Evolutionary conservation across 2,888 invertebrate species (phyloP).

Genomic region (Baccha elongata): DNA sequence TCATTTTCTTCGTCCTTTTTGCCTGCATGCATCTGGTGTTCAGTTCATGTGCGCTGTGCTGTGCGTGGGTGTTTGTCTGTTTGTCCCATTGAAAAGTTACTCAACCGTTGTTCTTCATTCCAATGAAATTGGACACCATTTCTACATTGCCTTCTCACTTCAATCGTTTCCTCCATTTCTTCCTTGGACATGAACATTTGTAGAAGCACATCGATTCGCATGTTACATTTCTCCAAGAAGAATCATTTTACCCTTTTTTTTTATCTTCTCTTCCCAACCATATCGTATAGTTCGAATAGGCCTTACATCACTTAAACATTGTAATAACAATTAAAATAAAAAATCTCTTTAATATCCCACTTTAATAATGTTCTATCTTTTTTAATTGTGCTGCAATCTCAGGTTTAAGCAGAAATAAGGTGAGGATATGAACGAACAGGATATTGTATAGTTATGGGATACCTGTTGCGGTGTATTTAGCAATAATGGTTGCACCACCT

Average conservation of each 20-base stretch:
- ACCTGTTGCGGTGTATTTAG: conserved; percentile 66
- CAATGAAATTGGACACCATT: conserved; percentile 47
- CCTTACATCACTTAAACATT: background rate
- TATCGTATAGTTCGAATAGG: background rate
- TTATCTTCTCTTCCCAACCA: background rate
- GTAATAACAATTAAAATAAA: conserved; percentile 44
- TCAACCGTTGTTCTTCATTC: conserved; percentile 51
- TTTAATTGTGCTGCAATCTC: conserved; percentile 42
- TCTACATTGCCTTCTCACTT: background rate
- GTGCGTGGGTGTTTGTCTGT: conserved; percentile 45
- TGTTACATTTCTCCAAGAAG: conserved; percentile 47
- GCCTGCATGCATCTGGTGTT: conserved; percentile 10
- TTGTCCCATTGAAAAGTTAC: conserved; percentile 54
- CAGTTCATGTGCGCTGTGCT: conserved; percentile 16
- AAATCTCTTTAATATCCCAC: conserved; percentile 48
- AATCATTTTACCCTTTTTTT: conserved; percentile 33
- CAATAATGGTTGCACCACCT: conserved; percentile 65
- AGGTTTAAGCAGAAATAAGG: background rate
- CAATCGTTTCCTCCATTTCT: background rate
- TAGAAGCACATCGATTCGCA: background rate
- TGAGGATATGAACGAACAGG: conserved; percentile 7
- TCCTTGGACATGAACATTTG: background rate
- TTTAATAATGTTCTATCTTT: conserved; percentile 6
- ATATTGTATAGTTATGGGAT: conserved; percentile 9
- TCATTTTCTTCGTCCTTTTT: conserved; percentile 54